Percentiles rank a stretch among this genome's conserved stretches.
These are phyloP conservation scores for Brachyalestes nurse DNA, from an alignment of 2,797 vertebrate species.

Conservation along the genomic window DNA sequence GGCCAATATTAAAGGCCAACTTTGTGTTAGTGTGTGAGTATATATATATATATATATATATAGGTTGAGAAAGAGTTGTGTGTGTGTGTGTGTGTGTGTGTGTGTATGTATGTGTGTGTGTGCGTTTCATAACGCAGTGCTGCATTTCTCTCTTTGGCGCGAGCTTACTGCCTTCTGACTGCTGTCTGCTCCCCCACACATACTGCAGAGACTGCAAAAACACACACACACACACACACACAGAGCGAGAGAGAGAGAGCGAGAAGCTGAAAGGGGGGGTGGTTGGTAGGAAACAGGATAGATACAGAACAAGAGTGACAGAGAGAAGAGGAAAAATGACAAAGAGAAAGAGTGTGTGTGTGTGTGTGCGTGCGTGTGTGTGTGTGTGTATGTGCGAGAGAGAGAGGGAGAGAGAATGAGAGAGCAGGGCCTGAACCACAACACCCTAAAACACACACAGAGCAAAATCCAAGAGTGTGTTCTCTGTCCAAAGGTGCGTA, in stretches of 20 bases:
- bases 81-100: too few relatives aligned
- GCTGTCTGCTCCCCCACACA: slow-evolving; percentile 76
- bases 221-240: slow-evolving; percentile 36
- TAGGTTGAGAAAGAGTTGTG: too few relatives aligned
- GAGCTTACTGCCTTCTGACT: slow-evolving; percentile 76
- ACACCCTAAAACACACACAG: slow-evolving; percentile 3
- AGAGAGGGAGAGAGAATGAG: background rate
- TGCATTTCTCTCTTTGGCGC: slow-evolving; percentile 82
- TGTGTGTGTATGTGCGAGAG: background rate
- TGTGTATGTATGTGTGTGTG: slow-evolving; percentile 60
- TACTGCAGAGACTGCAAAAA: slow-evolving; percentile 77
- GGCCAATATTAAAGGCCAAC: too few relatives aligned
- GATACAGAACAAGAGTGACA: slow-evolving; percentile 55
- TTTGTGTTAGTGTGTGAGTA: too few relatives aligned
- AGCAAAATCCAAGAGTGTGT: too few relatives aligned
- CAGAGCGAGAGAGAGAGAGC: slow-evolving; percentile 64
- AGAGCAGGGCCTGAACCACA: background rate
- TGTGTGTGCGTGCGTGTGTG: background rate
- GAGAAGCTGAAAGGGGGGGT: slow-evolving; percentile 60
- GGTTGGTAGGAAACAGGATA: slow-evolving; percentile 33
- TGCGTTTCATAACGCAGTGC: slow-evolving; percentile 77
- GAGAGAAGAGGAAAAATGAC: slow-evolving; percentile 44
- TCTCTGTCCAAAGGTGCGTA: too few relatives aligned
- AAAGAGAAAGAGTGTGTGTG: slow-evolving; percentile 53
- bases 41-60: too few relatives aligned